phyloP scores from a whole-genome alignment of 1,140 invertebrate genomes.

The Rhopalosiphum padi region DNA sequence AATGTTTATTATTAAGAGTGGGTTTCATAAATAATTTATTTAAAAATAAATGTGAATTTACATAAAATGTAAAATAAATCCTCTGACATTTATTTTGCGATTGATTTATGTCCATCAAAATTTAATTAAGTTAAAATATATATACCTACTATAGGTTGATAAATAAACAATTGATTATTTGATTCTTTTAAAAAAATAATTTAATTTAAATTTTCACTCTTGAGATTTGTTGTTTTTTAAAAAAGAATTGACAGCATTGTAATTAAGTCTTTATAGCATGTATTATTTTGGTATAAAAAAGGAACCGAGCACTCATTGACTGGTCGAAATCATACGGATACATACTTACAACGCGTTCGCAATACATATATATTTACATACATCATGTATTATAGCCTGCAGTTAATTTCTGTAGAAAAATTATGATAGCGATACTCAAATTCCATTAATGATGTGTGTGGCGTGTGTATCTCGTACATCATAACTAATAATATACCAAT shows the following conservation, averaged over 20 bases:
- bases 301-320: conserved; percentile 1
- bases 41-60: not conserved
- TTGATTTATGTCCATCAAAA: not conserved
- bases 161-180: conserved; percentile 12
- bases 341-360: not conserved
- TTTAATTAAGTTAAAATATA: not conserved
- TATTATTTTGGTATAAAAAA: not conserved
- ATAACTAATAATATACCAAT: conserved; percentile 7
- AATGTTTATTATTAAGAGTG: not conserved
- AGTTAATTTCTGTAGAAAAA: not conserved
- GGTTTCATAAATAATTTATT: not conserved
- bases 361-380: not conserved
- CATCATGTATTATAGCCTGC: not conserved
- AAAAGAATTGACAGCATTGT: conserved; percentile 21
- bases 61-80: conserved; percentile 2
- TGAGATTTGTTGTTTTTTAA: not conserved
- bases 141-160: not conserved
- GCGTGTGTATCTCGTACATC: not conserved
- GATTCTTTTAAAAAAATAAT: conserved; percentile 14
- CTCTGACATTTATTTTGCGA: not conserved
- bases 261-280: conserved; percentile 28
- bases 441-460: not conserved
- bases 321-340: not conserved
- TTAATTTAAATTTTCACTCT: conserved; percentile 6
- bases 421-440: not conserved